Evolutionary conservation across 2,888 invertebrate species (phyloP), one percentile per base, ranked within the genome.

Genomic region (Escarpia spicata): DNA sequence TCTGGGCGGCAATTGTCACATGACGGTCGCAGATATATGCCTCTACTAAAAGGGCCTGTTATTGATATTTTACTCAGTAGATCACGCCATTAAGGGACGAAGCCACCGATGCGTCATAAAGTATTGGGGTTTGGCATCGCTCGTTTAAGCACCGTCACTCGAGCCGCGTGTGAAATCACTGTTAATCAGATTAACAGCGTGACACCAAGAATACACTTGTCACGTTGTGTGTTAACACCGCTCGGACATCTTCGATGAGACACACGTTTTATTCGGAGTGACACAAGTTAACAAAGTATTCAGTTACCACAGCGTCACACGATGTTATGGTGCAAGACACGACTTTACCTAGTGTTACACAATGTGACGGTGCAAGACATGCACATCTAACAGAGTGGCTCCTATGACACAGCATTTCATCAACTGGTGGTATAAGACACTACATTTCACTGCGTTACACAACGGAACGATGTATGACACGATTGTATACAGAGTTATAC

Each of bases 41-140:
- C 26, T 15, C 75, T 75, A 75, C 75, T 75, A 75, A 75, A 75
- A 75, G 26, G 19, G 26, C 75, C 75, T 75, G 75, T 75, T 75
- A 75, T 75, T 75, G 75, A 75, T 75, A 75, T 75, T 75, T 75
- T 75, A 75, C 75, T 75, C 75, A 26, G 75, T 75, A 75, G 75
- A 75, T 75, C 75, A 75, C 75, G 26, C 26, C 75, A 26, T 75
- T 75, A 75, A 75, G 19, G n/a, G 75, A 75, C 26, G 75, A 15
- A 75, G 75, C 75, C 75, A 75, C 75, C 75, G 75, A 75, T 26
- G 75, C 75, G n/a, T 0, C n/a, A 2, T 75, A 26, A 75, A 75
- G n/a, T n/a, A 75, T n/a, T 6, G 75, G 2, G 75, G 19, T 26
- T 6, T 19, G 75, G 75, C 75, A n/a, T 75, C n/a, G 4, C 75